phyloP scores from a whole-genome alignment of 2,888 invertebrate species.

The Nephrotoma flavescens region DNA sequence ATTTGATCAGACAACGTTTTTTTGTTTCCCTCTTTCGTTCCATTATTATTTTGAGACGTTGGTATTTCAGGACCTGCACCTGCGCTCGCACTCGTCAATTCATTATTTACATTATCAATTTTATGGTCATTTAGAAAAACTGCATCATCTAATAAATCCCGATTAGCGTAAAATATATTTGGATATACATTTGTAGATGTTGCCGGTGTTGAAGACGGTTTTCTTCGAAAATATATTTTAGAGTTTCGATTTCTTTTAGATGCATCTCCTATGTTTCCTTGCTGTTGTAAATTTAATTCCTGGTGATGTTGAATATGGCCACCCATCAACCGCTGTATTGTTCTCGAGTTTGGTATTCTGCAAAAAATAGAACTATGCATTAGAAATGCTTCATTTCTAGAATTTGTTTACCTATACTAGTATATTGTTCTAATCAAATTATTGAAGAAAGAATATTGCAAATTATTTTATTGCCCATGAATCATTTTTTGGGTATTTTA shows the following conservation, averaged over 20 bases:
- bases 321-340: constrained; percentile 50
- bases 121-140: constrained; percentile 28
- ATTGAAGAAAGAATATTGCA: not conserved
- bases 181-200: not conserved
- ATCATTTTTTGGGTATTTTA: not conserved
- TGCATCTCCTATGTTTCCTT: constrained; percentile 11
- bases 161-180: constrained; percentile 13
- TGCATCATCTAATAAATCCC: constrained; percentile 18
- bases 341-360: constrained; percentile 23
- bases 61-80: constrained; percentile 45
- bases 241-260: constrained; percentile 13
- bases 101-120: constrained; percentile 44
- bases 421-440: not conserved
- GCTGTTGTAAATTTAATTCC: constrained; percentile 9
- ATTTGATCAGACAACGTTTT: constrained; percentile 82
- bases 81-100: constrained; percentile 51
- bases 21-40: constrained; percentile 48
- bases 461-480: not conserved
- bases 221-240: constrained; percentile 16
- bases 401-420: not conserved
- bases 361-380: not conserved
- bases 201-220: constrained; percentile 8
- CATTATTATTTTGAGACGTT: constrained; percentile 23
- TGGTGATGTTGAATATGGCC: constrained; percentile 41
- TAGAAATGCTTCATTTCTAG: not conserved